Evolutionary conservation across 1,140 invertebrate species (phyloP), one percentile per base, ranked within the genome.

Genomic region (Lysiphlebus fabarum): DNA sequence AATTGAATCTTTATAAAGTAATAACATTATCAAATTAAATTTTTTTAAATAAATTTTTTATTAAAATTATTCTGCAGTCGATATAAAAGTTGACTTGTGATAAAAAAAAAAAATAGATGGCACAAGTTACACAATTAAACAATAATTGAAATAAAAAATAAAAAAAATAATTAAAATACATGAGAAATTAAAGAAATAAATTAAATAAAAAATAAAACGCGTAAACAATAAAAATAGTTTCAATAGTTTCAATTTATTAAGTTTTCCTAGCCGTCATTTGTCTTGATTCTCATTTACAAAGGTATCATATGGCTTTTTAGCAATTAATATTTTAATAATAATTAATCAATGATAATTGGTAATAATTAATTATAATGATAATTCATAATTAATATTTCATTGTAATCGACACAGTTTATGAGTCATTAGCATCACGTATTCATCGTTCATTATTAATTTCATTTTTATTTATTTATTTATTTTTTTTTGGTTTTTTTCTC

Each of bases 281-380:
- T 74, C 72, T 75, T 73, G 70, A 72, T 74, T 74, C 72, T 73
- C 72, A 75, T 74, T 75, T 74, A 75, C 71, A 74, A 75, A 74
- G 73, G 58, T 73, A 75, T 74, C 66, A 73, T 73, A 74, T 72
- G 66, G 63, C 64, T 67, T 61, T 63, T 49, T 11, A 67, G 65
- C 62, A 59, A 58, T 65, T 69, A 67, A 65, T 70, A 65, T 65
- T 67, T 65, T 69, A 67, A 65, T 70, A 65, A 66, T 67, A 68
- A 67, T 68, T 63, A 69, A 73, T 69, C 59, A 71, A 67, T 67
- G 58, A 67, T 65, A 56, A 69, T 64, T 59, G 65, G 59, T 60
- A 64, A 65, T 65, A 65, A 66, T 69, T 67, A 62, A 59, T 56
- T 41, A 56, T 59, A 60, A 59, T 48, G 26, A 55, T 51, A 50